Percentiles rank a stretch among this genome's conserved stretches.
These are phyloP conservation scores for Thunnus maccoyii DNA, from an alignment of 2,113 vertebrate species.

Conservation along the genomic window DNA sequence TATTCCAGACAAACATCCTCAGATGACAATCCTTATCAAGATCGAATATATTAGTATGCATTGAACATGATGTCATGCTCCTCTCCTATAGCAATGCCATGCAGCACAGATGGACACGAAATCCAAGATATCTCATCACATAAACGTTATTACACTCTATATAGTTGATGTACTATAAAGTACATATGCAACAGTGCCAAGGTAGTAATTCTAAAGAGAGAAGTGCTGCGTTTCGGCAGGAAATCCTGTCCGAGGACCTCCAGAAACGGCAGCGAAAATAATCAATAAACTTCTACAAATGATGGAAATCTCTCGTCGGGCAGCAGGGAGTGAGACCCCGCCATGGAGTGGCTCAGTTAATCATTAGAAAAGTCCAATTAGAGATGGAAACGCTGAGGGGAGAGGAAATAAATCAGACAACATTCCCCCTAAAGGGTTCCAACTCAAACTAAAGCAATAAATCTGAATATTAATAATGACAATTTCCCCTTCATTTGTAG, in stretches of 20 bases:
- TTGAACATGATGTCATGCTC: neutral
- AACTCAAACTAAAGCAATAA: conserved; percentile 71
- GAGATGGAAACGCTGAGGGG: conserved; percentile 64
- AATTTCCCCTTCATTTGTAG: conserved; percentile 68
- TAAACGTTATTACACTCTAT: conserved; percentile 25
- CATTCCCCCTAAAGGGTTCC: conserved; percentile 63
- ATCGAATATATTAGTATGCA: conserved; percentile 29
- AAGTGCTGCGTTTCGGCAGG: conserved; percentile 13
- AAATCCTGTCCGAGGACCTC: conserved; percentile 4
- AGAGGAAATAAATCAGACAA: conserved; percentile 72
- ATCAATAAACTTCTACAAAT: conserved; percentile 67
- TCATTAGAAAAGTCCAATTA: conserved; percentile 81
- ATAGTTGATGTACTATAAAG: neutral
- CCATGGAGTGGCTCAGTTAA: conserved; percentile 70
- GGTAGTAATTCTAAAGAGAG: neutral
- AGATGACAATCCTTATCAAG: conserved; percentile 38
- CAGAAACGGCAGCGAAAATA: conserved; percentile 29
- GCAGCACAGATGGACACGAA: neutral
- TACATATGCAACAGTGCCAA: neutral
- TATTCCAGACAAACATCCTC: conserved; percentile 40
- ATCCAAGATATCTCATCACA: conserved; percentile 12
- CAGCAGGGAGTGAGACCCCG: conserved; percentile 47
- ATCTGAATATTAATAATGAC: conserved; percentile 81
- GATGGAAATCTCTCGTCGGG: conserved; percentile 61
- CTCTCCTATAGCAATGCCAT: conserved; percentile 32